These are phyloP conservation scores for Exocentrus adspersus DNA, from an alignment of 2,888 invertebrate species.

Conservation along the genomic window DNA sequence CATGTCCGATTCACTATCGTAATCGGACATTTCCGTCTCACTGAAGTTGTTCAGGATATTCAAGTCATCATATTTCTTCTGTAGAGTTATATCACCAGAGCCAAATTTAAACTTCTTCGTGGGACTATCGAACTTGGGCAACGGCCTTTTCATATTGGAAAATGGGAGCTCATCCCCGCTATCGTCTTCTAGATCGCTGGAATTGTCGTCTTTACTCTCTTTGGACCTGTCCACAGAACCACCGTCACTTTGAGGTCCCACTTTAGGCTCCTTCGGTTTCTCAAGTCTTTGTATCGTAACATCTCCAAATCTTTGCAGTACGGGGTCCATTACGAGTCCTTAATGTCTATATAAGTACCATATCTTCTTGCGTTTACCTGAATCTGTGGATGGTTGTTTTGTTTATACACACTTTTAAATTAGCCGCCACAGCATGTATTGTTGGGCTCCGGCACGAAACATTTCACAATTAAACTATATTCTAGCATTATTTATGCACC, in stretches of 20 bases:
- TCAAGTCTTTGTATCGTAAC: constrained; percentile 69
- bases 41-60: constrained; percentile 51
- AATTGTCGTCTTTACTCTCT: constrained; percentile 46
- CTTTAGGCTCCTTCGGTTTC: constrained; percentile 56
- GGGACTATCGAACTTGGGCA: constrained; percentile 47
- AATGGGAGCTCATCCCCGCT: constrained; percentile 46
- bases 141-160: constrained; percentile 47
- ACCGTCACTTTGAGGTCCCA: constrained; percentile 45
- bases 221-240: constrained; percentile 44
- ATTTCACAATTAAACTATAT: constrained; percentile 24
- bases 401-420: constrained; percentile 54
- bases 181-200: constrained; percentile 48
- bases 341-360: constrained; percentile 28
- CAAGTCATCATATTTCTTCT: constrained; percentile 47
- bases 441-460: constrained; percentile 48
- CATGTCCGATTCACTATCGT: constrained; percentile 58
- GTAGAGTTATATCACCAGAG: constrained; percentile 39
- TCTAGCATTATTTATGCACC: constrained; percentile 14
- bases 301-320: constrained; percentile 69
- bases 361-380: constrained; percentile 26
- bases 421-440: constrained; percentile 52
- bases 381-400: constrained; percentile 35
- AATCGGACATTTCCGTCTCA: constrained; percentile 60
- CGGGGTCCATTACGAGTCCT: constrained; percentile 64
- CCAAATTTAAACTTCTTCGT: constrained; percentile 54